phyloP scores from a whole-genome alignment of 2,113 vertebrate species.

The Trinectes maculatus region DNA sequence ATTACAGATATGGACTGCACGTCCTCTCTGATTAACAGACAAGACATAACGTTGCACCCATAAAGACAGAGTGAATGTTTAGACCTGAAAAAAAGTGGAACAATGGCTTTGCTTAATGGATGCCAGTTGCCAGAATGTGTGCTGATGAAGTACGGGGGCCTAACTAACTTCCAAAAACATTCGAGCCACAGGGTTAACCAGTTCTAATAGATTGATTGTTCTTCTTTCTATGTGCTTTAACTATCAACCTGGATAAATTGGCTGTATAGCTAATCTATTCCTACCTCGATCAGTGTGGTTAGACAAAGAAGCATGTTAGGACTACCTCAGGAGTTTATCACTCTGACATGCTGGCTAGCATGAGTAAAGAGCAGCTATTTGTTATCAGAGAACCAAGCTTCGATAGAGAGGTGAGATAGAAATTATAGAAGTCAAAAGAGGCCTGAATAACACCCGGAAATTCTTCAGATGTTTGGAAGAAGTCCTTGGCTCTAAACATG shows the following conservation, averaged over 20 bases:
- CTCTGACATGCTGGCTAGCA: constrained; percentile 30
- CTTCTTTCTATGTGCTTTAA: constrained; percentile 52
- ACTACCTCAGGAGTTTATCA: constrained; percentile 57
- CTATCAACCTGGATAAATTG: constrained; percentile 69
- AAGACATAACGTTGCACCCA: constrained; percentile 35
- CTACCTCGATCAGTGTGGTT: constrained; percentile 44
- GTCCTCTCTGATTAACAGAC: constrained; percentile 40
- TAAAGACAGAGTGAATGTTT: constrained; percentile 35
- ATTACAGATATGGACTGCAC: constrained; percentile 46
- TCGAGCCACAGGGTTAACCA: constrained; percentile 54
- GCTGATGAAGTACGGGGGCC: constrained; percentile 50
- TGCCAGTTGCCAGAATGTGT: constrained; percentile 37
- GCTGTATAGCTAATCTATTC: constrained; percentile 58
- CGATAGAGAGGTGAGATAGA: constrained; percentile 19
- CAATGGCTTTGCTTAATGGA: constrained; percentile 56
- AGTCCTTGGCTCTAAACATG: not conserved
- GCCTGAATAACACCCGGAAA: not conserved
- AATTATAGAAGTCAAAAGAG: not conserved
- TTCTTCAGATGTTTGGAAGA: not conserved
- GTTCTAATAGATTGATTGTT: constrained; percentile 62
- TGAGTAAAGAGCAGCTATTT: constrained; percentile 48
- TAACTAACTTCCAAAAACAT: constrained; percentile 67
- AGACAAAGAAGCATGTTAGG: constrained; percentile 58
- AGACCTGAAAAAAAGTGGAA: constrained; percentile 2
- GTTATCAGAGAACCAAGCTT: constrained; percentile 21